Percentiles rank a stretch among this genome's conserved stretches.
phyloP scores from a whole-genome alignment of 2,113 vertebrate genomes.

The Limnothrissa miodon region DNA sequence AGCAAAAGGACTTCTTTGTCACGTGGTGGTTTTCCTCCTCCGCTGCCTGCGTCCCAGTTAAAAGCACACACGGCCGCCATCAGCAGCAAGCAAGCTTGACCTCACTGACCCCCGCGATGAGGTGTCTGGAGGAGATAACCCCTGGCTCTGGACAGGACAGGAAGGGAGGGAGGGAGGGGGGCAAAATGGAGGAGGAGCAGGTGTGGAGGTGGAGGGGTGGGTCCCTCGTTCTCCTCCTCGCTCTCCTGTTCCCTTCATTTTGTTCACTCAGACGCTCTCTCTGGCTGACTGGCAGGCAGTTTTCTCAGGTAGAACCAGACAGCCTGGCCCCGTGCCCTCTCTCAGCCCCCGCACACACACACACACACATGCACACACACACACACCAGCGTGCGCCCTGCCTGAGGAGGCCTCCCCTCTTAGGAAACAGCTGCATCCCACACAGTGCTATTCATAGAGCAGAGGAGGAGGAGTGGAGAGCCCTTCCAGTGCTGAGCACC shows the following conservation, averaged over 20 bases:
- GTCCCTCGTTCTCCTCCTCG: background rate
- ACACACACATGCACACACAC: background rate
- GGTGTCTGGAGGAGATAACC: background rate
- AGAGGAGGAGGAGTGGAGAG: conserved; percentile 43
- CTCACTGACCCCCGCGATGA: background rate
- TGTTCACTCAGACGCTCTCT: background rate
- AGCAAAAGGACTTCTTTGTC: conserved; percentile 19
- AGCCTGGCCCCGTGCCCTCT: conserved; percentile 54
- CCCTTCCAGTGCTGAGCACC: conserved; percentile 28
- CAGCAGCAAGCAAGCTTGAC: background rate
- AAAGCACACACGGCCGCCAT: background rate
- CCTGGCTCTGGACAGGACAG: conserved; percentile 17
- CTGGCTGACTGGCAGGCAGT: conserved; percentile 41
- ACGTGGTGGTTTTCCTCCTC: conserved; percentile 11
- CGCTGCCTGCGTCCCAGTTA: background rate
- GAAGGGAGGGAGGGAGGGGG: background rate
- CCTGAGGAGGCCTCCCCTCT: conserved; percentile 35
- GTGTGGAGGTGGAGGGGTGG: conserved; percentile 17
- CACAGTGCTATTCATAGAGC: conserved; percentile 60
- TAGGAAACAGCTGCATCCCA: conserved; percentile 65
- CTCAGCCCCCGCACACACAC: conserved; percentile 31
- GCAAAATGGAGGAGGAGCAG: too few species aligned
- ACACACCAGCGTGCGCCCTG: conserved; percentile 20
- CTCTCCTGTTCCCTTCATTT: background rate
- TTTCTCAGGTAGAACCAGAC: conserved; percentile 63